Percentiles rank a stretch among this genome's conserved stretches.
Evolutionary conservation across 1,140 invertebrate genomes (phyloP).

Genomic region (Potamilus streckersoni): DNA sequence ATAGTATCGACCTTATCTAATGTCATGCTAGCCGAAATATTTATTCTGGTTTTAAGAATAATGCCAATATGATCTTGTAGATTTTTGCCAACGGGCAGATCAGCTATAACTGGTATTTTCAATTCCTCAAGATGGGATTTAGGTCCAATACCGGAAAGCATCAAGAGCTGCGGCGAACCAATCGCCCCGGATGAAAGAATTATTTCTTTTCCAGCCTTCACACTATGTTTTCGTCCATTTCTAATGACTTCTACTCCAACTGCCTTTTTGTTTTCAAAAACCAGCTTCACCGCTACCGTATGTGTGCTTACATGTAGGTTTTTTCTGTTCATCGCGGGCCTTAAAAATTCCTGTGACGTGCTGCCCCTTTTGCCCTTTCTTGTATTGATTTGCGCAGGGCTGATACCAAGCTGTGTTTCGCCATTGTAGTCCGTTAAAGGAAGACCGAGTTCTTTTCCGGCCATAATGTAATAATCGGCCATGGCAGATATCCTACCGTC

Average conservation of each 20-base stretch:
- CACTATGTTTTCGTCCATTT: constrained; percentile 7
- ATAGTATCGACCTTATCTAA: constrained; percentile 5
- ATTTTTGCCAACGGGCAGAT: constrained; percentile 22
- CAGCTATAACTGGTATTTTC: constrained; percentile 6
- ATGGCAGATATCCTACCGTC: not conserved
- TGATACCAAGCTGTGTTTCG: constrained; percentile 9
- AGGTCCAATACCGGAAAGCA: constrained; percentile 90
- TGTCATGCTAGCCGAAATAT: constrained; percentile 15
- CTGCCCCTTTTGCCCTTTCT: constrained; percentile 11
- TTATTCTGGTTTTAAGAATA: constrained; percentile 3
- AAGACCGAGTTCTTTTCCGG: constrained; percentile 45
- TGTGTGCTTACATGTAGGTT: constrained; percentile 15
- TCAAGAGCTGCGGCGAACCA: constrained; percentile 87
- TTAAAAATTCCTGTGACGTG: constrained; percentile 9
- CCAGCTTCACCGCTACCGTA: constrained; percentile 10
- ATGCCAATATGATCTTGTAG: constrained; percentile 13
- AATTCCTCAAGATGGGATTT: constrained; percentile 18
- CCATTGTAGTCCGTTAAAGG: constrained; percentile 59
- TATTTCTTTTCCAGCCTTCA: constrained; percentile 10
- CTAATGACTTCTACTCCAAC: constrained; percentile 9
- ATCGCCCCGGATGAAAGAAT: constrained; percentile 80
- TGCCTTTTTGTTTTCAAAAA: constrained; percentile 15
- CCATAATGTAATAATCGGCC: not conserved
- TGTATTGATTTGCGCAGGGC: not conserved
- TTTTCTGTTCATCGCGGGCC: not conserved